These are phyloP conservation scores for Pterocles burchelli DNA, from an alignment of 2,113 vertebrate species.

Conservation along the genomic window DNA sequence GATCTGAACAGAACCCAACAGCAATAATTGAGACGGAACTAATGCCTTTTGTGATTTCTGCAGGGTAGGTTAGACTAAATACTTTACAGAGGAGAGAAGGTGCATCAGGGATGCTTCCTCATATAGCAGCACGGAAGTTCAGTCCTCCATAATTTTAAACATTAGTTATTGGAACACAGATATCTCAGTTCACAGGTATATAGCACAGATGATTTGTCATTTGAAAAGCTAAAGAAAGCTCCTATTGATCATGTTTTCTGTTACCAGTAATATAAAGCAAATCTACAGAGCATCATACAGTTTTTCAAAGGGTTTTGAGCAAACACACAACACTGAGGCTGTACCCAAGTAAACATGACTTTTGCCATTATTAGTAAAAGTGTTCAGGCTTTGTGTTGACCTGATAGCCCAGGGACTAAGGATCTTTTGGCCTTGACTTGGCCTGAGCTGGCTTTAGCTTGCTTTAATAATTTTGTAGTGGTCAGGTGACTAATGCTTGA, in stretches of 20 bases:
- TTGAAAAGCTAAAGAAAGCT: background rate
- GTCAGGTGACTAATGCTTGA: background rate
- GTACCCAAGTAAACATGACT: background rate
- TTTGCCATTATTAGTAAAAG: background rate
- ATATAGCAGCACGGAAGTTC: background rate
- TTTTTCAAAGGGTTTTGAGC: background rate
- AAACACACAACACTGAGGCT: background rate
- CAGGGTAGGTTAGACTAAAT: background rate
- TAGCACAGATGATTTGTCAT: background rate
- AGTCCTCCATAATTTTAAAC: background rate
- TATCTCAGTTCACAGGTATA: background rate
- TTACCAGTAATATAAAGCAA: background rate
- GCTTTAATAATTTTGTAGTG: background rate
- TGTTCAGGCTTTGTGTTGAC: background rate
- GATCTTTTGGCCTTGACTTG: background rate
- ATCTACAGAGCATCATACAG: background rate
- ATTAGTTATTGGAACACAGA: background rate
- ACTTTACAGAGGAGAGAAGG: background rate
- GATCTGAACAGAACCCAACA: background rate
- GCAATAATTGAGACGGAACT: slow-evolving; percentile 33
- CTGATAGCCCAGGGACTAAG: background rate
- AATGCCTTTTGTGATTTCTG: slow-evolving; percentile 33
- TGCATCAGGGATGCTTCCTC: background rate
- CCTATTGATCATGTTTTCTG: background rate
- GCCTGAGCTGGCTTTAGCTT: background rate